Base-by-base conservation (phyloP, 2,888 invertebrate species). In the Gandaritis pyraliata region DNA sequence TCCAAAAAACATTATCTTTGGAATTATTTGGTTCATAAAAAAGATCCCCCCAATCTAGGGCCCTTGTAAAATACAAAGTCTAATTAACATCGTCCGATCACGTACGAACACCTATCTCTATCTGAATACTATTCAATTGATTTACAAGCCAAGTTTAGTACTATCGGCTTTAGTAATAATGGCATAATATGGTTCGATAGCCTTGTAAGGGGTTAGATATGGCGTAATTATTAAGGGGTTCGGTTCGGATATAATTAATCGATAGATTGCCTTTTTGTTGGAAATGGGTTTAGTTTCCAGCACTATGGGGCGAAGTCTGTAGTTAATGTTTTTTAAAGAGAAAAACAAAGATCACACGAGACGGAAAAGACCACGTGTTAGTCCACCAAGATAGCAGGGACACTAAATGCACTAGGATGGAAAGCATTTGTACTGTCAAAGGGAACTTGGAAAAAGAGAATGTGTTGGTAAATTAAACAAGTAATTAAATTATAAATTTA, bases 91-190 rank as follows among this genome's bases (percentile, higher is more conserved):
- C 30, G 16, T 58, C 58, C 63, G 58, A 58, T 52, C 56, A 43
- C 43, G 1, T 16, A 29, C 36, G 51, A 60, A 61, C 58, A 53
- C 46, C 49, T 53, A 56, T 52, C 55, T 58, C 58, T 43, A 55
- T 51, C 55, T 55, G 36, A 55, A 55, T 55, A 51, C 41, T 52
- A 64, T 59, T 39, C 55, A 48, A 64, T 59, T 59, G 59, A 64
- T 64, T 64, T 64, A 64, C 56, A 56, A 52, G 59, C 39, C 30
- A 64, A 64, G 59, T 64, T 64, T 47, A 48, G 41, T 54, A 50
- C 48, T 58, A 64, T 59, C 50, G 13, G 62, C 45, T 57, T 61
- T 58, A 51, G 38, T 55, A 59, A 52, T 63, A 63, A 63, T 47
- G 58, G 47, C 48, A 18, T 63, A 52, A 55, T 58, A 63, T 51